Evolutionary conservation across 2,113 vertebrate genomes (phyloP).

Genomic region (Ailuropoda melanoleuca): DNA sequence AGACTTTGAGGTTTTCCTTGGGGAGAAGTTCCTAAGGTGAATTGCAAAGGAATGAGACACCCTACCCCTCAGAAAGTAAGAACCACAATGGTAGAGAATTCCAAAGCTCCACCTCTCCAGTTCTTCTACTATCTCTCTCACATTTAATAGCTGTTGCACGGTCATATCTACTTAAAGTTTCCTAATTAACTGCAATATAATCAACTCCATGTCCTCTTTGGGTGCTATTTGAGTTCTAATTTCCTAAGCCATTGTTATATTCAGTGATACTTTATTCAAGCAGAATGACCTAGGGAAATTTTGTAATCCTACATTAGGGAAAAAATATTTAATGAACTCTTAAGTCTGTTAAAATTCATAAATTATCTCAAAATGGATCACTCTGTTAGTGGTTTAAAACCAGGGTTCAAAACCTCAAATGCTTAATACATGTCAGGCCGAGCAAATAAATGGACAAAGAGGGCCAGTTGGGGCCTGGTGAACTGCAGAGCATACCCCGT

Average conservation of each 20-base stretch:
- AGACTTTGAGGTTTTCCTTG: background rate
- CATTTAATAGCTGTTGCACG: background rate
- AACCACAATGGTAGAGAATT: background rate
- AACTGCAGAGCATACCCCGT: background rate
- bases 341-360: background rate
- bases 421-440: background rate
- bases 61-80: background rate
- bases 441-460: background rate
- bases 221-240: background rate
- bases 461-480: background rate
- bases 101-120: background rate
- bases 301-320: background rate
- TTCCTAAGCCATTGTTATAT: background rate
- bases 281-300: background rate
- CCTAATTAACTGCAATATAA: background rate
- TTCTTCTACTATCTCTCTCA: background rate
- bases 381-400: background rate
- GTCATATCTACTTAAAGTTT: background rate
- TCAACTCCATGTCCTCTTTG: background rate
- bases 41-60: background rate
- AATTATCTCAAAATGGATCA: background rate
- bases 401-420: background rate
- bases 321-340: constrained; percentile 11
- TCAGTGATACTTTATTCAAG: constrained; percentile 16
- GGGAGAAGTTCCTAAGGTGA: background rate